A percentile compares a stretch with the other conserved stretches of the same genome.
These are phyloP conservation scores for Stratiomys singularior DNA, from an alignment of 2,888 invertebrate genomes.

Conservation along the genomic window DNA sequence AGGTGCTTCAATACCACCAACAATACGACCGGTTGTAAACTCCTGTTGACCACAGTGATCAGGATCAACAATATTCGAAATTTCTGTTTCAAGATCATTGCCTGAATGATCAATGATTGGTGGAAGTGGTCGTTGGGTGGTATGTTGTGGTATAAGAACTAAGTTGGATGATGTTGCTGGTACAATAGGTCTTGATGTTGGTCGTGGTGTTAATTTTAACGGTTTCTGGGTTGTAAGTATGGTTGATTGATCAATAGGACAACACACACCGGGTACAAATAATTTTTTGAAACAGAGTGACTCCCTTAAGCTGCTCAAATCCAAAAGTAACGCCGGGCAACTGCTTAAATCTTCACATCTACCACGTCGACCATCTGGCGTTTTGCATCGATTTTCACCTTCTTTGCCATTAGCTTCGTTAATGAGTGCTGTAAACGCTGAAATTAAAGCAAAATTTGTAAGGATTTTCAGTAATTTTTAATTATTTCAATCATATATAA, in stretches of 20 bases:
- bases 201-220: conserved; percentile 58
- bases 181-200: conserved; percentile 57
- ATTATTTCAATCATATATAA: too few relatives aligned
- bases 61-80: conserved; percentile 61
- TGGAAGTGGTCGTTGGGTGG: conserved; percentile 66
- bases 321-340: conserved; percentile 85
- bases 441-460: too few relatives aligned
- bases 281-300: conserved; percentile 91
- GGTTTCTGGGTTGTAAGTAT: conserved; percentile 62
- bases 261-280: conserved; percentile 92
- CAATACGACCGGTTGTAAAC: conserved; percentile 86
- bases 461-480: too few relatives aligned
- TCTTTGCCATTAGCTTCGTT: conserved; percentile 65
- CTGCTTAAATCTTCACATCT: conserved; percentile 89
- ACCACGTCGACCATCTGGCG: conserved; percentile 82
- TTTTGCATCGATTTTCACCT: conserved; percentile 76
- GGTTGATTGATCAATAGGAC: conserved; percentile 71
- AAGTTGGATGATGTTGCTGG: conserved; percentile 58
- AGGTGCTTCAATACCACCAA: conserved; percentile 86
- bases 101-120: conserved; percentile 61
- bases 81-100: conserved; percentile 57
- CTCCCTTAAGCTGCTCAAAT: conserved; percentile 82
- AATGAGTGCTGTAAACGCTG: conserved; percentile 3
- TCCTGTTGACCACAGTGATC: conserved; percentile 84
- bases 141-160: conserved; percentile 63